Evolutionary conservation across 2,797 vertebrate genomes (phyloP).

Genomic region (Chloroceryle inda): DNA sequence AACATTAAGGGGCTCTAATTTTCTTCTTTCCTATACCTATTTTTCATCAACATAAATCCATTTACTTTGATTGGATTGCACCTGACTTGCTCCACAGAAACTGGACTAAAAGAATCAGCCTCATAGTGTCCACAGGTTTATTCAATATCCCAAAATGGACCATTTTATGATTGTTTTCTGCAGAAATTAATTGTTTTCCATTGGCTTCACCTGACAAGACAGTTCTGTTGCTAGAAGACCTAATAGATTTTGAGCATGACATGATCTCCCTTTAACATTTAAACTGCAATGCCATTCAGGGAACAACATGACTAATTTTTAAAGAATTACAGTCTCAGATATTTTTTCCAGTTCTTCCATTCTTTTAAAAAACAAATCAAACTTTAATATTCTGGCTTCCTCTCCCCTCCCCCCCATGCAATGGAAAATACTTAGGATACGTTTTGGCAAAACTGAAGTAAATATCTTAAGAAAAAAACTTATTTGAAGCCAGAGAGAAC

Average conservation of each 20-base stretch:
- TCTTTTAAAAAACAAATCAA: slow-evolving; percentile 1
- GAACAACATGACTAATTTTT: slow-evolving; percentile 17
- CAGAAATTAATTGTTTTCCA: neutral
- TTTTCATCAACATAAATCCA: neutral
- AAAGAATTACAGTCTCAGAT: neutral
- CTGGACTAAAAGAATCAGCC: neutral
- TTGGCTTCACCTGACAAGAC: neutral
- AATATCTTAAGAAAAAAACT: neutral
- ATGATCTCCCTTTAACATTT: neutral
- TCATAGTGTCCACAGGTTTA: neutral
- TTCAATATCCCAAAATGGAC: neutral
- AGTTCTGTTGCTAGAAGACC: neutral
- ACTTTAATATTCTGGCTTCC: neutral
- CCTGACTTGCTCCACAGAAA: neutral
- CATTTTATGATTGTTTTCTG: neutral
- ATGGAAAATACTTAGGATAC: neutral
- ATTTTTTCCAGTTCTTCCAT: neutral
- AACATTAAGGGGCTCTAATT: neutral
- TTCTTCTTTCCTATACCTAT: neutral
- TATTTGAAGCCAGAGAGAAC: neutral
- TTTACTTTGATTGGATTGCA: slow-evolving; percentile 5
- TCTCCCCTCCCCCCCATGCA: neutral
- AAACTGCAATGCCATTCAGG: neutral
- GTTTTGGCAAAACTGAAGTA: slow-evolving; percentile 44
- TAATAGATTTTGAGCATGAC: neutral